Conservation (phyloP, 1,140 invertebrate genomes). For the Tetranychus urticae region DNA sequence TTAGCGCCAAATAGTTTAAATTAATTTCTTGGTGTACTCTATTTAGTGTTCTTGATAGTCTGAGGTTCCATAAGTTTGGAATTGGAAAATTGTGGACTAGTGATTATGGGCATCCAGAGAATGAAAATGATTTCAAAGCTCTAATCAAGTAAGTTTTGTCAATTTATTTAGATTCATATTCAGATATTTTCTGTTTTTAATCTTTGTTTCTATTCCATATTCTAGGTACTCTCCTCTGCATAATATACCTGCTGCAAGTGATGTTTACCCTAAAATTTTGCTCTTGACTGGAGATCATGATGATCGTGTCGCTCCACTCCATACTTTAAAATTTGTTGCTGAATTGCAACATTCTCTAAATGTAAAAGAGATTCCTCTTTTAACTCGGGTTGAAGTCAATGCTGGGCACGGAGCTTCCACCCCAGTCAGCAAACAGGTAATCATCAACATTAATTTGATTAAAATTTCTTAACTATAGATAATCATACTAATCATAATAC, state of each 20-base stretch:
- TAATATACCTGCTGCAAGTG: slow-evolving; percentile 37
- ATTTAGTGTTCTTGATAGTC: slow-evolving; percentile 78
- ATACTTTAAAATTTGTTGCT: slow-evolving; percentile 84
- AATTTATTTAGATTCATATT: background rate
- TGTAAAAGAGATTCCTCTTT: slow-evolving; percentile 49
- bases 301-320: slow-evolving; percentile 82
- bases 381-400: slow-evolving; percentile 75
- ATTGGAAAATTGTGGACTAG: slow-evolving; percentile 89
- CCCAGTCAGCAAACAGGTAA: slow-evolving; percentile 51
- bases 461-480: too few species aligned
- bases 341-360: slow-evolving; percentile 52
- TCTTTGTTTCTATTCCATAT: background rate
- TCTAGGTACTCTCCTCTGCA: slow-evolving; percentile 65
- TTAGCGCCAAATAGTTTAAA: background rate
- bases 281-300: slow-evolving; percentile 85
- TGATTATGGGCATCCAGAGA: slow-evolving; percentile 74
- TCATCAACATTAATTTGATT: too few species aligned
- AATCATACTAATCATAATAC: too few species aligned
- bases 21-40: background rate
- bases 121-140: slow-evolving; percentile 46
- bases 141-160: background rate
- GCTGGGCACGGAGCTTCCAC: slow-evolving; percentile 89
- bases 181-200: background rate
- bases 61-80: slow-evolving; percentile 93
- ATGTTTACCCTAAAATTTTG: slow-evolving; percentile 68